Base-by-base conservation (phyloP, 2,888 invertebrate species). In the Sarcophaga rosellei region DNA sequence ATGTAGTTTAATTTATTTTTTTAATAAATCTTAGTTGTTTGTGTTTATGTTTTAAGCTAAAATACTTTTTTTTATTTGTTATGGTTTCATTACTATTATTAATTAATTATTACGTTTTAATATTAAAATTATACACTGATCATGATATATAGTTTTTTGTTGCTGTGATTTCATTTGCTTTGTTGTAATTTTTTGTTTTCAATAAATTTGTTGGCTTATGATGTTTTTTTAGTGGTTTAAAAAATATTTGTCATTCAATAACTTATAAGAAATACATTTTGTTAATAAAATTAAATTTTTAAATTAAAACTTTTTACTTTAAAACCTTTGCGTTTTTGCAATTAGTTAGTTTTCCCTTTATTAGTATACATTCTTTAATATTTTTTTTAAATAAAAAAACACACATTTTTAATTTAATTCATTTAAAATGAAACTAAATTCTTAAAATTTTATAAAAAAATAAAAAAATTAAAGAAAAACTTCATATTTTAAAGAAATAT, bases 41-140 rank as follows among this genome's bases (percentile, higher is more conserved):
- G 20, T 57, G 35, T 74, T 45, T 70, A 17, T 73, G 45, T 62
- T 62, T 85, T 86, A 86, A 86, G 84, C 86, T 86, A 86, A 84
- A 86, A 86, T 86, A 86, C 86, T 86, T 81, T 79, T 63, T 68
- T 35, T 73, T 69, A 69, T 61, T 78, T 15, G 57, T 84, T 70
- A 61, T 85, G 65, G 62, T 70, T 85, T 78, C 45, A 47, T n/a
- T 53, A 53, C 17, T 53, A 53, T 53, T 15, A 53, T 53, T 53
- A 53, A 53, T 15, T 53, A 59, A 57, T 63, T 61, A 61, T 61
- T 69, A 25, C 59, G 35, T 63, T 47, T 74, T 63, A 47, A 57
- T 47, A 70, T 86, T 69, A 68, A 78, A 86, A 86, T 81, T 78
- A 84, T 69, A 84, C 86, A 86, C 45, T 84, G 77, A 78, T 53